These are phyloP conservation scores for Eidolon dupreanum DNA, from an alignment of 2,797 vertebrate species.

Conservation along the genomic window DNA sequence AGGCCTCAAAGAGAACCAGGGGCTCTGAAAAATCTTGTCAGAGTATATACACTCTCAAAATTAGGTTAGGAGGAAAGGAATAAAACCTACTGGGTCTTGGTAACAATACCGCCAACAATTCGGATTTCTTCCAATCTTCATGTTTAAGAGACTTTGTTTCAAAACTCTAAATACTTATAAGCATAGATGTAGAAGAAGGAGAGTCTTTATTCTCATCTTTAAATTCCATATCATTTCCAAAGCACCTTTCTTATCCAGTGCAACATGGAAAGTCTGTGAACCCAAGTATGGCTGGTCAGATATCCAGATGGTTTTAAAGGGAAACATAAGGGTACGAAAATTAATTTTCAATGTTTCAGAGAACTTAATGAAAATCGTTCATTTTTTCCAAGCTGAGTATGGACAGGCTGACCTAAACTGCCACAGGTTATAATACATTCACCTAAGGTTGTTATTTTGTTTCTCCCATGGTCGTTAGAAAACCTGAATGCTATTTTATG, in stretches of 20 bases:
- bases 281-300: neutral
- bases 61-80: neutral
- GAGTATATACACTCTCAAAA: neutral
- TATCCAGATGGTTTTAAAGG: neutral
- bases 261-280: neutral
- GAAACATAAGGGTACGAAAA: neutral
- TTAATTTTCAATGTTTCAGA: conserved; percentile 10
- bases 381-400: neutral
- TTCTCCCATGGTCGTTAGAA: neutral
- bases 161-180: neutral
- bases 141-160: neutral
- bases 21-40: neutral
- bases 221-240: neutral
- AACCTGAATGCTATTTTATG: neutral
- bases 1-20: neutral
- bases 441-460: neutral
- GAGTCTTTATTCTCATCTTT: neutral
- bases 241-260: neutral
- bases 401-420: neutral
- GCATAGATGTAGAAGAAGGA: neutral
- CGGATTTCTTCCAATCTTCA: neutral
- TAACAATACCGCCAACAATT: neutral
- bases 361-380: neutral
- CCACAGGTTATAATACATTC: neutral
- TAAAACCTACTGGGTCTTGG: neutral